Conservation (phyloP, 2,113 vertebrate genomes). For the Marcusenius ussheri region DNA sequence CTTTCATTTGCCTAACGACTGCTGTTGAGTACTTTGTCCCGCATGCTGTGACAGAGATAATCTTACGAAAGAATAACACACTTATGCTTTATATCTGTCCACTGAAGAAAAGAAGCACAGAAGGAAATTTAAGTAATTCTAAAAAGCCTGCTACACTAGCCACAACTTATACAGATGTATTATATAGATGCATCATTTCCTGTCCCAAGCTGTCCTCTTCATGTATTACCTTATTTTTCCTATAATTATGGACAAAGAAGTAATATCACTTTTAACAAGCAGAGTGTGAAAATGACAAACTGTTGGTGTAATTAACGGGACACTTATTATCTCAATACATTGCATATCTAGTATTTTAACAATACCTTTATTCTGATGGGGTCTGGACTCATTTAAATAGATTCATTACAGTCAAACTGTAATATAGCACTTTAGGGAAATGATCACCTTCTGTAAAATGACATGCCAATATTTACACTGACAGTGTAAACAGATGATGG, state of each 20-base stretch:
- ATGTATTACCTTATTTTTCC: neutral
- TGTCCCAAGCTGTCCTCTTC: neutral
- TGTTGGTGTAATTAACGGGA: neutral
- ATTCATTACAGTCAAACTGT: neutral
- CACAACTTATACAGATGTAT: neutral
- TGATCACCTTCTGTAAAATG: constrained; percentile 10
- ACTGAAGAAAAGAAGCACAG: neutral
- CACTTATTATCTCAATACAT: neutral
- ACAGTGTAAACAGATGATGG: constrained; percentile 6
- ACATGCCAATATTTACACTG: constrained; percentile 10
- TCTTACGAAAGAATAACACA: neutral
- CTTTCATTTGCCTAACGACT: neutral
- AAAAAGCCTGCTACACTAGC: neutral
- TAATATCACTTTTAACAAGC: neutral
- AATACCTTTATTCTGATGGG: neutral
- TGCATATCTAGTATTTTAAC: neutral
- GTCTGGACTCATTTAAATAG: neutral
- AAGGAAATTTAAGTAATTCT: neutral
- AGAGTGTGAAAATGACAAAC: neutral
- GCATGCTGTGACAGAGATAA: neutral
- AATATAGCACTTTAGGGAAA: constrained; percentile 5
- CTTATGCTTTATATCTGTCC: neutral
- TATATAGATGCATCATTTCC: neutral
- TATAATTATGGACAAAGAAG: neutral
- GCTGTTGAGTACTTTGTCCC: neutral